Evolutionary conservation across 2,888 invertebrate species (phyloP), one percentile per base, ranked within the genome.

Genomic region (Osedax frankpressi): DNA sequence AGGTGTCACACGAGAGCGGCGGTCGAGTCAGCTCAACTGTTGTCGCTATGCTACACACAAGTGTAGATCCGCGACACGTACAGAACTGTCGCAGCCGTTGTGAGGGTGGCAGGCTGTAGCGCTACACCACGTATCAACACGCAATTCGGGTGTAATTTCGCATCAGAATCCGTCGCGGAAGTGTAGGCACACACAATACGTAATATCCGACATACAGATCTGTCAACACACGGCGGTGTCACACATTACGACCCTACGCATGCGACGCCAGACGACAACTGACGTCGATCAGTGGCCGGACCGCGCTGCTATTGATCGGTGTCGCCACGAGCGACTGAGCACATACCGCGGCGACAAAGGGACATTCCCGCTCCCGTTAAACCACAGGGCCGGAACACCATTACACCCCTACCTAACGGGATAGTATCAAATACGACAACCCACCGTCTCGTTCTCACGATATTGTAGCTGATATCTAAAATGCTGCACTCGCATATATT

Each of bases 271-370:
- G 19, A 65, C 65, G 65, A 65, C 65, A 65, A 65, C 24, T 65
- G 65, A 2, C 63, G 63, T 6, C 63, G 63, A 24, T 24, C 65
- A 65, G 25, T 24, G 65, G 19, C 24, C 65, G 6, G 24, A 65
- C 65, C 14, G 65, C 24, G 65, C 65, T 14, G 65, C 65, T 65
- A 65, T 65, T 65, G 65, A 65, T 65, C 65, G 65, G 14, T 19
- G 25, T 11, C 6, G 65, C 24, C 25, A 65, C 65, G 65, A 65
- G 65, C 19, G 25, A 65, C 65, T 11, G 65, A 1, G 25, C 65
- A 65, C 65, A 19, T 65, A 65, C 65, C 14, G 14, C 63, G 63
- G 65, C 65, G 65, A 65, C 65, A 65, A 65, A 65, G 65, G 65
- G 65, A 24, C 65, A n/a, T 11, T 65, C 65, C 65, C 65, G 65